phyloP scores from a whole-genome alignment of 2,888 invertebrate genomes.

The Sinelater perroti region DNA sequence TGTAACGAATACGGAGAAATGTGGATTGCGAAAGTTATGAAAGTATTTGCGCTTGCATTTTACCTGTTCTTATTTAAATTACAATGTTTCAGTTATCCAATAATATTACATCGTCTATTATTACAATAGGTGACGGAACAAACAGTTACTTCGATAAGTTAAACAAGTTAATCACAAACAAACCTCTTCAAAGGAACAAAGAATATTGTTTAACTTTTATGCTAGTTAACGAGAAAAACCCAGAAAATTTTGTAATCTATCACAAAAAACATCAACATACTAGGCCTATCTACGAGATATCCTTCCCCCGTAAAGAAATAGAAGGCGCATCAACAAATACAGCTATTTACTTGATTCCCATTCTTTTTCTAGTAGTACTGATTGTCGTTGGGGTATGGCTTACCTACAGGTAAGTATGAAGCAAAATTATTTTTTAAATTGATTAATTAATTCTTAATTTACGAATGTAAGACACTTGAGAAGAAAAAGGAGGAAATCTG shows the following conservation, averaged over 20 bases:
- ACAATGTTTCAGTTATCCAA: constrained; percentile 11
- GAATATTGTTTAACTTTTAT: constrained; percentile 56
- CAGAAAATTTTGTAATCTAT: constrained; percentile 53
- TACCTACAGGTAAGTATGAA: constrained; percentile 32
- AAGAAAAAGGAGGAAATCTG: constrained; percentile 31
- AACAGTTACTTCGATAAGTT: constrained; percentile 19
- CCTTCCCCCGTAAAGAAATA: neutral
- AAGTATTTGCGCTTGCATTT: too few relatives aligned
- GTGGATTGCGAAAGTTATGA: constrained; percentile 52
- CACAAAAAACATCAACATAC: constrained; percentile 45
- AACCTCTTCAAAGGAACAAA: constrained; percentile 46
- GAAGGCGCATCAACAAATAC: constrained; percentile 10
- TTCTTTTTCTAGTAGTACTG: constrained; percentile 19
- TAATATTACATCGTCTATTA: constrained; percentile 16
- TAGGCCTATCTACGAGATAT: constrained; percentile 1
- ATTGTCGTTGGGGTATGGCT: constrained; percentile 23
- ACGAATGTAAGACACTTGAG: constrained; percentile 13
- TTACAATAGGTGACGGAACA: constrained; percentile 32
- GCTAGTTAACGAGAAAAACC: constrained; percentile 49
- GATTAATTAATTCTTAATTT: neutral
- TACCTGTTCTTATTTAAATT: too few relatives aligned
- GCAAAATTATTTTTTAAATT: neutral
- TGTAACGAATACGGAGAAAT: constrained; percentile 53
- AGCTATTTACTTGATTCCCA: constrained; percentile 28
- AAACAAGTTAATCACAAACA: constrained; percentile 36